phyloP scores from a whole-genome alignment of 2,888 invertebrate species.

The Plagiodera versicolora region DNA sequence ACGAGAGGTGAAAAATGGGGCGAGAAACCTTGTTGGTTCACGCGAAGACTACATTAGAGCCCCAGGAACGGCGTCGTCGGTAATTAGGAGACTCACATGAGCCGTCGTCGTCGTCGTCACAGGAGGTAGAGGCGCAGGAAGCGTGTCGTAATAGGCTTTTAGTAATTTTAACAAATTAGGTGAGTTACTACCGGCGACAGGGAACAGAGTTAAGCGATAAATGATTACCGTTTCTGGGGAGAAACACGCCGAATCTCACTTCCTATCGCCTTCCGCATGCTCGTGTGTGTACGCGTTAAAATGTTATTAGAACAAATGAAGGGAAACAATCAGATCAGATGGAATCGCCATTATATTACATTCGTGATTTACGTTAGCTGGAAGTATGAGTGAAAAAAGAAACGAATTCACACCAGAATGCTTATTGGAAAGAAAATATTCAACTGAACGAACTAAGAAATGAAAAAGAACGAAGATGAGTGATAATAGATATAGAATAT shows the following conservation, averaged over 20 bases:
- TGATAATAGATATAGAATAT: too few relatives aligned
- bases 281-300: not conserved
- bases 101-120: slow-evolving; percentile 21
- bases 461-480: too few relatives aligned
- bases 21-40: slow-evolving; percentile 3
- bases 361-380: too few relatives aligned
- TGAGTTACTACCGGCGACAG: slow-evolving; percentile 26
- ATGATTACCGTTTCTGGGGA: slow-evolving; percentile 3
- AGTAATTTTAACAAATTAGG: slow-evolving; percentile 37
- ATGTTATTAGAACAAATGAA: not conserved
- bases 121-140: slow-evolving; percentile 29
- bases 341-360: not conserved
- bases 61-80: slow-evolving; percentile 9
- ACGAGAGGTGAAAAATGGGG: not conserved
- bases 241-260: not conserved
- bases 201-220: slow-evolving; percentile 9
- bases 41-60: slow-evolving; percentile 24
- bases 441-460: too few relatives aligned
- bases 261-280: not conserved
- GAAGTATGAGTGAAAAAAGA: too few relatives aligned
- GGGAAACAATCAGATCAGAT: not conserved
- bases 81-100: slow-evolving; percentile 32
- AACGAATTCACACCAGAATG: too few relatives aligned
- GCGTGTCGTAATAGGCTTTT: slow-evolving; percentile 33
- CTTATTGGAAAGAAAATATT: too few relatives aligned